Conservation (phyloP, 2,888 invertebrate species). For the Sphaerophoria taeniata region DNA sequence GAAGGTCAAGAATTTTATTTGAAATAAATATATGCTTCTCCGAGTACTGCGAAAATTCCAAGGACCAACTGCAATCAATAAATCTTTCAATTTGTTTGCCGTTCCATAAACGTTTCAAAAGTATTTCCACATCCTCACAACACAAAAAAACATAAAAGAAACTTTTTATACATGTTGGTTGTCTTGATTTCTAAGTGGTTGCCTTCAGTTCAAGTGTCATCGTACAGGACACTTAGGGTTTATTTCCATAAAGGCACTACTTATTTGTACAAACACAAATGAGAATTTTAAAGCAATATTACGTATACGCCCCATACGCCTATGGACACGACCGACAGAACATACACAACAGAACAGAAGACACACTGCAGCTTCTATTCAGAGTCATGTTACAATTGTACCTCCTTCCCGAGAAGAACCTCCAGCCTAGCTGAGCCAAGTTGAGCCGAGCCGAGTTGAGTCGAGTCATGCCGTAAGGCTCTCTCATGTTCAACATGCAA, state of each 20-base stretch:
- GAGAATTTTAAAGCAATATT: conserved; percentile 61
- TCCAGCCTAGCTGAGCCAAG: conserved; percentile 2
- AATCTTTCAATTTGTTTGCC: conserved; percentile 23
- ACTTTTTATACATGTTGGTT: conserved; percentile 33
- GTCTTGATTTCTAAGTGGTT: conserved; percentile 56
- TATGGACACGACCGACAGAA: conserved; percentile 4
- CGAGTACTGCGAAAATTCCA: not conserved
- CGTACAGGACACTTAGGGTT: conserved; percentile 61
- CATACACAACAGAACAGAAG: not conserved
- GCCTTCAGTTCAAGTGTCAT: conserved; percentile 69
- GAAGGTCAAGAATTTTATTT: too few species aligned
- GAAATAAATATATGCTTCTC: too few species aligned
- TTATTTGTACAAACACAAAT: conserved; percentile 52
- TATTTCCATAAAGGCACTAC: conserved; percentile 30
- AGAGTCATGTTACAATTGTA: conserved; percentile 54
- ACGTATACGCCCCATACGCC: conserved; percentile 54
- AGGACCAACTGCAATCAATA: not conserved
- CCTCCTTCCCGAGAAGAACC: not conserved
- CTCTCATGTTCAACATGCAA: conserved; percentile 56
- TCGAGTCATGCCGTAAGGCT: not conserved
- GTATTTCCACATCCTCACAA: conserved; percentile 7
- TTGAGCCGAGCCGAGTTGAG: not conserved
- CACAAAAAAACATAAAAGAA: not conserved
- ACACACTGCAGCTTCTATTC: conserved; percentile 27
- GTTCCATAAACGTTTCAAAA: not conserved